Evolutionary conservation across 2,888 invertebrate genomes (phyloP).

Genomic region (Chloromyia formosa): DNA sequence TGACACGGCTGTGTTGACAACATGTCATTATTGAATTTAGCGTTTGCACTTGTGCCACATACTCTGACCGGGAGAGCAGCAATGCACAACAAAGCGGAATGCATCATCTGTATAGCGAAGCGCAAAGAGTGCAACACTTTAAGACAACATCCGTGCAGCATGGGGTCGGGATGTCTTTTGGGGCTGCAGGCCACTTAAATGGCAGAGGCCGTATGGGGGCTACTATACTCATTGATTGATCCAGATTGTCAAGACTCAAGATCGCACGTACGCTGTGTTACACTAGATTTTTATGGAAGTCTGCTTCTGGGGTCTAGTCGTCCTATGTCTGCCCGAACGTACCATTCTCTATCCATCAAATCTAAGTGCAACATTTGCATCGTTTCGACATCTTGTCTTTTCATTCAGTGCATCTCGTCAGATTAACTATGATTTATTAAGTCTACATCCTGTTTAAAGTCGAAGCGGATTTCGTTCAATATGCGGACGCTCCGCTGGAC

Average conservation of each 20-base stretch:
- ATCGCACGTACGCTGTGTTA: not conserved
- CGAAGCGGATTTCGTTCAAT: conserved; percentile 17
- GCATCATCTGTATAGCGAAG: conserved; percentile 20
- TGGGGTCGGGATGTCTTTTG: conserved; percentile 1
- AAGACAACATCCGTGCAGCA: conserved; percentile 26
- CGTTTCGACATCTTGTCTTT: not conserved
- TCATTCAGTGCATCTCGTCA: conserved; percentile 12
- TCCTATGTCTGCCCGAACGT: not conserved
- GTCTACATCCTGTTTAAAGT: conserved; percentile 41
- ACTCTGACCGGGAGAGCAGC: not conserved
- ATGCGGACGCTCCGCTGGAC: not conserved
- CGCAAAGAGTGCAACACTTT: not conserved
- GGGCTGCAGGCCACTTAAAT: not conserved
- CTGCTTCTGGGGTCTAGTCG: not conserved
- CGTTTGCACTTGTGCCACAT: conserved; percentile 20
- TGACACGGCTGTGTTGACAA: conserved; percentile 49
- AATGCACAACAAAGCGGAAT: not conserved
- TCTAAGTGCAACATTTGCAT: not conserved
- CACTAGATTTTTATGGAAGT: not conserved
- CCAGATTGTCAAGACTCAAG: conserved; percentile 19
- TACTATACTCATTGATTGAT: conserved; percentile 22
- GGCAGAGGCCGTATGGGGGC: conserved; percentile 9
- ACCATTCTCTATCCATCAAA: not conserved
- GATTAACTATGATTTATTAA: conserved; percentile 43
- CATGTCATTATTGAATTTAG: conserved; percentile 48